These are phyloP conservation scores for Meles meles DNA, from an alignment of 2,113 vertebrate species.

Conservation along the genomic window DNA sequence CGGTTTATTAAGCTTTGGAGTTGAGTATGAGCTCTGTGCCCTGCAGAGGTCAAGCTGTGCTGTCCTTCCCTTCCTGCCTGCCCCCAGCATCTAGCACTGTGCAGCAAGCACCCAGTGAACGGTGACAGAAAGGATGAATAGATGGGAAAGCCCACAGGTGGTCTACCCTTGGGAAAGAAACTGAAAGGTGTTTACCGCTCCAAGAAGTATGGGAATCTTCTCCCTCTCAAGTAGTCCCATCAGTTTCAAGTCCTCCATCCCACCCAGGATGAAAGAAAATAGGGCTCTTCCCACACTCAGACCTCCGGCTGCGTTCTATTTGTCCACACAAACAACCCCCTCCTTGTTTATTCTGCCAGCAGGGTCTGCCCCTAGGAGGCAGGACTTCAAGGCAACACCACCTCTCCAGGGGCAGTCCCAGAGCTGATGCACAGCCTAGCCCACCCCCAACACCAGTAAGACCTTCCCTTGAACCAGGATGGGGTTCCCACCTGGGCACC, in stretches of 20 bases:
- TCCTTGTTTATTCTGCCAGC: constrained; percentile 50
- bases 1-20: not conserved
- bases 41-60: not conserved
- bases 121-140: not conserved
- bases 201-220: not conserved
- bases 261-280: constrained; percentile 61
- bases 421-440: not conserved
- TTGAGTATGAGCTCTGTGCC: not conserved
- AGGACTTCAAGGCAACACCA: constrained; percentile 49
- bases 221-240: not conserved
- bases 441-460: not conserved
- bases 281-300: not conserved
- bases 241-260: not conserved
- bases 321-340: not conserved
- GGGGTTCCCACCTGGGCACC: not conserved
- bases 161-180: not conserved
- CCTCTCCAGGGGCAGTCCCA: not conserved
- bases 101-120: not conserved
- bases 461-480: not conserved
- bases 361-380: not conserved
- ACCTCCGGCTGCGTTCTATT: constrained; percentile 14
- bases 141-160: constrained; percentile 34
- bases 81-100: not conserved
- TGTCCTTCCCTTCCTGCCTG: not conserved
- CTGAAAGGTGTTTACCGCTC: constrained; percentile 22